Evolutionary conservation across 2,888 invertebrate genomes (phyloP).

Genomic region (Zeuzera pyrina): DNA sequence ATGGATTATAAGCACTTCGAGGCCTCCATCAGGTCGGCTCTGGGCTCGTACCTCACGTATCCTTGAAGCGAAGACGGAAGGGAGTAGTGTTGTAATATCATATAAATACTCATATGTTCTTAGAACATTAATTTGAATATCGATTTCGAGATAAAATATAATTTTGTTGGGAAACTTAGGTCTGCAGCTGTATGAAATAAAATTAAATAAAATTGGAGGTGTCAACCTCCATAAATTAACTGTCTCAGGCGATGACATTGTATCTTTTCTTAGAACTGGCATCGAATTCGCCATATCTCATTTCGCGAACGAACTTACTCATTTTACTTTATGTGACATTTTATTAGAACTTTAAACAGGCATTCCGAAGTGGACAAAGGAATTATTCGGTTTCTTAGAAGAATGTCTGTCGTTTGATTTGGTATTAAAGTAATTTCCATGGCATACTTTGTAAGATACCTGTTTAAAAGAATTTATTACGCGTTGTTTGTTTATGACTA

Average conservation of each 20-base stretch:
- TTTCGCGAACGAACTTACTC: conserved; percentile 23
- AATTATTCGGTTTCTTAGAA: conserved; percentile 54
- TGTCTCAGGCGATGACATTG: conserved; percentile 35
- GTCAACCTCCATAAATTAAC: conserved; percentile 39
- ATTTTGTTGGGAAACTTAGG: no score
- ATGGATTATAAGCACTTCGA: no score
- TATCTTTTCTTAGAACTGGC: conserved; percentile 34
- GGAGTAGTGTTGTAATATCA: no score
- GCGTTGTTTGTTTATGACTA: conserved; percentile 19
- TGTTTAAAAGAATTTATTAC: conserved; percentile 18
- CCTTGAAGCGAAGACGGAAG: no score
- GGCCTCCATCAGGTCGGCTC: no score
- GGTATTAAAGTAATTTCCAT: conserved; percentile 40
- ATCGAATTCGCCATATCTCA: conserved; percentile 14
- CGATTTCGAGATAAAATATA: no score
- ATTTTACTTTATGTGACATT: conserved; percentile 61
- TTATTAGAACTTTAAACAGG: conserved; percentile 47
- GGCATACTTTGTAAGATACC: conserved; percentile 29
- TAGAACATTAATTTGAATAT: no score
- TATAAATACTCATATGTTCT: no score
- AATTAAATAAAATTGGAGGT: conserved; percentile 21
- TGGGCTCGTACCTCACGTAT: no score
- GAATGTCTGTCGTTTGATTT: conserved; percentile 43
- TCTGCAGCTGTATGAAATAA: no score
- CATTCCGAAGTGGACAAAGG: conserved; percentile 32